Conservation (phyloP, 2,888 invertebrate species). For the Omphaloscelis lunosa region DNA sequence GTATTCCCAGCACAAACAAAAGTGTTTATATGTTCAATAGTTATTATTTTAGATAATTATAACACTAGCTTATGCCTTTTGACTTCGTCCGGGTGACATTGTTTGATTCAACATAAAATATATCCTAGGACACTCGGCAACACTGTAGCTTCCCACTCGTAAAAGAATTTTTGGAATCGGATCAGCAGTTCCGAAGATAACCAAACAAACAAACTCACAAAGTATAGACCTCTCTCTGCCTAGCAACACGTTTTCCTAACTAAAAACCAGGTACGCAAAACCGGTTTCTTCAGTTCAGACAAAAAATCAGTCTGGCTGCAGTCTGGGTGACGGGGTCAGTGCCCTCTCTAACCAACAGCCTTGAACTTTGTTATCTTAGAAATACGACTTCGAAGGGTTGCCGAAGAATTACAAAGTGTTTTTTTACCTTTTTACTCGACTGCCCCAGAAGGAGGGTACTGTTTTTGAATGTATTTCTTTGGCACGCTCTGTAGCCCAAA, state of each 20-base stretch:
- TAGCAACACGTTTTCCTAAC: slow-evolving; percentile 11
- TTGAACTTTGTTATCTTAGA: slow-evolving; percentile 38
- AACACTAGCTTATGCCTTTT: no score
- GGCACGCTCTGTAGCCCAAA: no score
- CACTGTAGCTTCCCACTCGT: no score
- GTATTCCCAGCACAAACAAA: no score
- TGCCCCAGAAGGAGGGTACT: no score
- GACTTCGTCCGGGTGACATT: no score
- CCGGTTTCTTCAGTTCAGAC: slow-evolving; percentile 21
- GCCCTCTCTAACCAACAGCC: slow-evolving; percentile 20
- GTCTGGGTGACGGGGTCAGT: slow-evolving; percentile 46
- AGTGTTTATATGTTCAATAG: no score
- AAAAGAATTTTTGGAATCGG: background rate
- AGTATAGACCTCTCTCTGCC: background rate
- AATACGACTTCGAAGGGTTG: background rate
- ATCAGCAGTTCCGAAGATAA: background rate
- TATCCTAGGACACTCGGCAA: background rate
- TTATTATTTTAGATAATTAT: no score
- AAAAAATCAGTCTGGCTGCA: slow-evolving; percentile 39
- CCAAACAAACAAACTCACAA: background rate
- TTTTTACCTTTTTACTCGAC: no score
- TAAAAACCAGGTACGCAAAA: background rate
- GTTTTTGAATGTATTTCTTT: no score
- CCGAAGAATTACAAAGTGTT: background rate
- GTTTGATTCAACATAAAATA: no score